Conservation (phyloP, 2,797 vertebrate genomes). For the Poeciliopsis presidionis region DNA sequence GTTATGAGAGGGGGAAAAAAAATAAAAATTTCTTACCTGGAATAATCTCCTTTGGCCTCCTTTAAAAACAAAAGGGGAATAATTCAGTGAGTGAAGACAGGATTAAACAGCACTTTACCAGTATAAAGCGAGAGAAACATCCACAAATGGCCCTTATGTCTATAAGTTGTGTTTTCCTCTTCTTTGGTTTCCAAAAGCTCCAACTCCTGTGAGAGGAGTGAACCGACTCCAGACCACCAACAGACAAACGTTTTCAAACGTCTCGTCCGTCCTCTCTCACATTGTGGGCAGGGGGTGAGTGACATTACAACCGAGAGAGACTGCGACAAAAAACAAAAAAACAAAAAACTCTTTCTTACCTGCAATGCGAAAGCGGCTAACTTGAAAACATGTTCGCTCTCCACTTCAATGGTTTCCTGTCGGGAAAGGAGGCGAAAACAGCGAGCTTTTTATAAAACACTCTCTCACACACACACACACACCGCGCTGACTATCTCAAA, state of each 20-base stretch:
- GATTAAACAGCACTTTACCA: not conserved
- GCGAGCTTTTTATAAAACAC: not conserved
- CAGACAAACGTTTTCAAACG: constrained; percentile 62
- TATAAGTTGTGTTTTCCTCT: not conserved
- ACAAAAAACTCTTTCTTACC: constrained; percentile 87
- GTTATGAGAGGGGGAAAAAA: not conserved
- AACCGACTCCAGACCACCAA: not conserved
- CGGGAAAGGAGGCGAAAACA: constrained; percentile 3
- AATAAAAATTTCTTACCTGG: constrained; percentile 72
- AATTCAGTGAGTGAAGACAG: constrained; percentile 21
- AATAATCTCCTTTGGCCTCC: constrained; percentile 94
- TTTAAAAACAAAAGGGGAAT: constrained; percentile 69
- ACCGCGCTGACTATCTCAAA: constrained; percentile 37
- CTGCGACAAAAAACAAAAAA: constrained; percentile 44
- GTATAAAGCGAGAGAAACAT: not conserved
- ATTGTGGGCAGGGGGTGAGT: constrained; percentile 13
- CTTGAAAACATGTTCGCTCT: constrained; percentile 91
- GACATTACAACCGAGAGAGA: constrained; percentile 29
- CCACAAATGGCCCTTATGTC: not conserved
- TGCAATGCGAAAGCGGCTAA: constrained; percentile 93
- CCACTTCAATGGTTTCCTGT: constrained; percentile 92
- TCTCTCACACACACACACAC: not conserved
- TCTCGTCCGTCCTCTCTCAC: constrained; percentile 38
- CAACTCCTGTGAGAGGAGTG: not conserved
- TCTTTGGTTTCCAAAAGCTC: not conserved